Evolutionary conservation across 2,797 vertebrate genomes (phyloP).

Genomic region (Macrochelys suwanniensis): DNA sequence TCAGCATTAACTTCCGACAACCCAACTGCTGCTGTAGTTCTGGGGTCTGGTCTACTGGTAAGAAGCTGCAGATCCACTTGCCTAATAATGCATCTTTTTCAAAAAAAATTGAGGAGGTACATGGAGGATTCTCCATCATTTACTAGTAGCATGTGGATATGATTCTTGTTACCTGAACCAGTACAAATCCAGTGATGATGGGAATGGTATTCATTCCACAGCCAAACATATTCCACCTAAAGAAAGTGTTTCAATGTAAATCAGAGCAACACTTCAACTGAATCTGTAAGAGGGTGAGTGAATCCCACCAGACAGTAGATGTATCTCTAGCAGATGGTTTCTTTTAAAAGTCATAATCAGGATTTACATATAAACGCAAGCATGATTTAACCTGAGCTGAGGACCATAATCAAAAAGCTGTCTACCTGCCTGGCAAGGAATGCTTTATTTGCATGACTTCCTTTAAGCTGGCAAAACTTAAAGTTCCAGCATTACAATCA

Average conservation of each 20-base stretch:
- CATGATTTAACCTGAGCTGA: not conserved
- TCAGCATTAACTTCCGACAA: rapidly evolving
- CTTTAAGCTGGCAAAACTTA: not conserved
- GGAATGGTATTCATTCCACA: not conserved
- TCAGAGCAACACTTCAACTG: not conserved
- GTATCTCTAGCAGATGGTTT: not conserved
- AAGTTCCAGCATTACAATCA: rapidly evolving
- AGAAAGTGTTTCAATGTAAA: not conserved
- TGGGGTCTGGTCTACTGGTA: rapidly evolving
- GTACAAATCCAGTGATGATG: rapidly evolving
- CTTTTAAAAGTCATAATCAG: not conserved
- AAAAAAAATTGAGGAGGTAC: not conserved
- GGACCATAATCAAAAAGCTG: not conserved
- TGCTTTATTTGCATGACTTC: rapidly evolving
- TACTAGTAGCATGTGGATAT: rapidly evolving
- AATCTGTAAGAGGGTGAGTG: not conserved
- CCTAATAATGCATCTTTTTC: not conserved
- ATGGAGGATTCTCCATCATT: rapidly evolving
- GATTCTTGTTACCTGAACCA: not conserved
- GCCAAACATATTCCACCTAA: not conserved
- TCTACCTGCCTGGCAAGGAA: rapidly evolving
- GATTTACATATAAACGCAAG: not conserved
- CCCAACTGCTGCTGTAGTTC: not conserved
- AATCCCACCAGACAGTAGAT: not conserved
- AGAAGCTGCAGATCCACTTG: rapidly evolving